Conservation (phyloP, 2,797 vertebrate genomes). For the Hylomyscus alleni region DNA sequence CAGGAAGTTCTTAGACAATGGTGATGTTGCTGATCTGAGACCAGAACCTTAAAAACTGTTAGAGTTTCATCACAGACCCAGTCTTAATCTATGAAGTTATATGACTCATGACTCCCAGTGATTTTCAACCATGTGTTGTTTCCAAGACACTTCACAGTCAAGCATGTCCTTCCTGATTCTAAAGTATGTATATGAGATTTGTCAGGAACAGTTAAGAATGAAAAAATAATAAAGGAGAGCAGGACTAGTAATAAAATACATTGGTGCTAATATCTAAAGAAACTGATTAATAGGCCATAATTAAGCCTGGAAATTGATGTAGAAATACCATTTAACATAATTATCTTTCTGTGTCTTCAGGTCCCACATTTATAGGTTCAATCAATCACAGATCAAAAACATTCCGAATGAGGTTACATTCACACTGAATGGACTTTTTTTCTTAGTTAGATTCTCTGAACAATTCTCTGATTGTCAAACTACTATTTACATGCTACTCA, state of each 20-base stretch:
- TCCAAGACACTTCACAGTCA: not conserved
- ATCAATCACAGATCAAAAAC: not conserved
- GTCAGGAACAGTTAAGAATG: not conserved
- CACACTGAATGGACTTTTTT: not conserved
- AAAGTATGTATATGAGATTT: not conserved
- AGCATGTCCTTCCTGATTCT: not conserved
- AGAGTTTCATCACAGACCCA: not conserved
- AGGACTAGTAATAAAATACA: slow-evolving; percentile 33
- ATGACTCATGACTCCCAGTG: not conserved
- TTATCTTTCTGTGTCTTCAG: not conserved
- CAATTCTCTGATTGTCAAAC: not conserved
- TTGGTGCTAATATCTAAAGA: slow-evolving; percentile 21
- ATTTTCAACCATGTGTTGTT: not conserved
- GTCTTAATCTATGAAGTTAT: not conserved
- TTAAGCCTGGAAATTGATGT: not conserved
- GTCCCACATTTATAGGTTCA: not conserved
- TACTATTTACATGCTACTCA: not conserved
- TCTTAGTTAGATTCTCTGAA: not conserved
- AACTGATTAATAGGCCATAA: slow-evolving; percentile 23
- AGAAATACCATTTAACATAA: slow-evolving; percentile 51
- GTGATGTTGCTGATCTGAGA: not conserved
- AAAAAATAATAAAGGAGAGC: slow-evolving; percentile 40
- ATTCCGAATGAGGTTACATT: not conserved
- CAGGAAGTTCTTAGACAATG: not conserved
- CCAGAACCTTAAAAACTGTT: not conserved